Evolutionary conservation across 2,888 invertebrate species (phyloP).

Genomic region (Napeogenes sylphis): DNA sequence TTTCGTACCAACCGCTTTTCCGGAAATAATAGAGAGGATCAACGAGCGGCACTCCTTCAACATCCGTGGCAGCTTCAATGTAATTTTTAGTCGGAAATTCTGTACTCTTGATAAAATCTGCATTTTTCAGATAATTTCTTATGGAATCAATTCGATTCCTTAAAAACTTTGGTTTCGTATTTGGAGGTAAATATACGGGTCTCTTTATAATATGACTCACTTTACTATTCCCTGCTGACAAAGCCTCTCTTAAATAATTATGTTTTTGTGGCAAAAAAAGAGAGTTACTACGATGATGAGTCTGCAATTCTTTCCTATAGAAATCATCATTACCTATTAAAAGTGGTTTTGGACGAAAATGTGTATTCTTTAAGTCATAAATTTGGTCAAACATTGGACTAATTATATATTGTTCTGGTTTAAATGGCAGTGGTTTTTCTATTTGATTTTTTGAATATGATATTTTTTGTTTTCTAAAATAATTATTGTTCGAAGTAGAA

Average conservation of each 20-base stretch:
- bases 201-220: constrained; percentile 32
- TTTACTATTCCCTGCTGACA: constrained; percentile 10
- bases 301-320: constrained; percentile 35
- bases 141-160: constrained; percentile 45
- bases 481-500: constrained; percentile 29
- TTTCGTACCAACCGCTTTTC: constrained; percentile 30
- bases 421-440: constrained; percentile 18
- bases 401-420: constrained; percentile 35
- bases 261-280: constrained; percentile 41
- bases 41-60: constrained; percentile 8
- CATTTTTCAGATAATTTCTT: constrained; percentile 40
- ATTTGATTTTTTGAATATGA: constrained; percentile 13
- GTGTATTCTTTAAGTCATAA: constrained; percentile 24
- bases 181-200: constrained; percentile 31
- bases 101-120: constrained; percentile 26
- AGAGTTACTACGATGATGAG: constrained; percentile 31
- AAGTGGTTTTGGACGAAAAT: constrained; percentile 38
- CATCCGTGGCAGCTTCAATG: constrained; percentile 9
- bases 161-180: constrained; percentile 39
- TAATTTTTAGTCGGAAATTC: constrained; percentile 9
- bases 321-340: constrained; percentile 36
- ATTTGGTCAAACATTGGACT: constrained; percentile 41
- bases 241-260: constrained; percentile 32
- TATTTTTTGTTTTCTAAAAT: constrained; percentile 17
- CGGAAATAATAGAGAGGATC: constrained; percentile 31